Percentiles rank a stretch among this genome's conserved stretches.
These are phyloP conservation scores for Lysiphlebus fabarum DNA, from an alignment of 1,140 invertebrate species.

Conservation along the genomic window DNA sequence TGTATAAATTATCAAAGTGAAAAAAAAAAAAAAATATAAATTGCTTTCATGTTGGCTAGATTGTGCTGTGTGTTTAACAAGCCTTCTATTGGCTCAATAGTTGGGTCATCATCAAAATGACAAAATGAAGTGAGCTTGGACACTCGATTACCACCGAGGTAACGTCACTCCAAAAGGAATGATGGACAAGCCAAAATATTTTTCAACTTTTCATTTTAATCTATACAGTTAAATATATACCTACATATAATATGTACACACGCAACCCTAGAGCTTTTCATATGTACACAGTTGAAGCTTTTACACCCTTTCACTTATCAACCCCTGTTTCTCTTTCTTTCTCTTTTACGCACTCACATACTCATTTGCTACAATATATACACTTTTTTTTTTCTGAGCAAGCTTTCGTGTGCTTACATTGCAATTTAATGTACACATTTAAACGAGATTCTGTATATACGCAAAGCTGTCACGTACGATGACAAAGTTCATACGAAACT, in stretches of 20 bases:
- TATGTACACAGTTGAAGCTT: slow-evolving; percentile 16
- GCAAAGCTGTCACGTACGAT: slow-evolving; percentile 26
- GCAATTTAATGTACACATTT: slow-evolving; percentile 20
- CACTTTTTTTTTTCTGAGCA: too few relatives aligned
- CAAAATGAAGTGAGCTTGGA: slow-evolving; percentile 28
- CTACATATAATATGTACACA: not conserved
- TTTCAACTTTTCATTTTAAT: slow-evolving; percentile 24
- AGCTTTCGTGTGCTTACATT: not conserved
- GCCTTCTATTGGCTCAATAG: not conserved
- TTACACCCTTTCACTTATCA: slow-evolving; percentile 1
- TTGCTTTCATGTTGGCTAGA: not conserved
- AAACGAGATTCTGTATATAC: slow-evolving; percentile 29
- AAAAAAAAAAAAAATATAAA: not conserved
- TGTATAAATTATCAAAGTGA: too few relatives aligned
- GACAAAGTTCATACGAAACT: slow-evolving; percentile 18
- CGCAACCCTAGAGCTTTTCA: slow-evolving; percentile 7
- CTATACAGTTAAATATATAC: slow-evolving; percentile 22
- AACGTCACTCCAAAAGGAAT: slow-evolving; percentile 27
- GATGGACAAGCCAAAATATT: slow-evolving; percentile 34
- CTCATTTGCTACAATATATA: not conserved
- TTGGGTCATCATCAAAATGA: slow-evolving; percentile 16
- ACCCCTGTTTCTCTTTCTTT: slow-evolving; percentile 21
- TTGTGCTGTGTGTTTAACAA: slow-evolving; percentile 8
- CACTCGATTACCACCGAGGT: slow-evolving; percentile 31
- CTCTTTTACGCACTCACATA: slow-evolving; percentile 17